phyloP scores from a whole-genome alignment of 2,888 invertebrate genomes.

The Lithophane ornitopus region DNA sequence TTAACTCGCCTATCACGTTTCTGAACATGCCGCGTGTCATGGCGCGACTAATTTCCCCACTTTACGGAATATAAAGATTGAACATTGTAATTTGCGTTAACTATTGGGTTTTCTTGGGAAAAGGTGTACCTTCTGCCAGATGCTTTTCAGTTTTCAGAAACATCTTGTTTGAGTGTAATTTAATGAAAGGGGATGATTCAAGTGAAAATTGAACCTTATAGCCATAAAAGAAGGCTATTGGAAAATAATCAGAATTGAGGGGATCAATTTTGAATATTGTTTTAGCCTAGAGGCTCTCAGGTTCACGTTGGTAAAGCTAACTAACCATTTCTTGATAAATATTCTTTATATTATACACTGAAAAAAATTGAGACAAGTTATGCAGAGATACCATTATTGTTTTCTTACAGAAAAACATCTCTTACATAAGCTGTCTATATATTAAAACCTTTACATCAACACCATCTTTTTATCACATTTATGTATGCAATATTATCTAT shows the following conservation, averaged over 20 bases:
- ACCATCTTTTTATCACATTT: neutral
- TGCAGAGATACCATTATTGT: neutral
- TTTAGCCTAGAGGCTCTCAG: neutral
- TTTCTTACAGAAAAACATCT: neutral
- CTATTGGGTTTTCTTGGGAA: neutral
- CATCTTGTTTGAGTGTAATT: neutral
- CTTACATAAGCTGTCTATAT: neutral
- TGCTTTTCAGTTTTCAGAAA: neutral
- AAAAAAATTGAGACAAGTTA: neutral
- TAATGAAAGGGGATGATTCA: neutral
- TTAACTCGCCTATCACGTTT: conserved; percentile 28
- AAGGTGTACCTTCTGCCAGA: neutral
- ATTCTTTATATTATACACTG: too few relatives aligned
- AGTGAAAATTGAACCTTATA: neutral
- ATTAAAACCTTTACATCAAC: neutral
- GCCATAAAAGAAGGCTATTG: neutral
- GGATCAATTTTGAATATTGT: neutral
- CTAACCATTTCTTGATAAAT: neutral
- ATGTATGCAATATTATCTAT: conserved; percentile 2
- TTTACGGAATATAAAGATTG: neutral
- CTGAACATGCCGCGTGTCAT: neutral
- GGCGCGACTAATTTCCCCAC: neutral
- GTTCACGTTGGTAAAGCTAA: neutral
- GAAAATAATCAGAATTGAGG: neutral
- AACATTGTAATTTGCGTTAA: neutral